phyloP scores from a whole-genome alignment of 2,113 vertebrate genomes.

The Pholis gunnellus region DNA sequence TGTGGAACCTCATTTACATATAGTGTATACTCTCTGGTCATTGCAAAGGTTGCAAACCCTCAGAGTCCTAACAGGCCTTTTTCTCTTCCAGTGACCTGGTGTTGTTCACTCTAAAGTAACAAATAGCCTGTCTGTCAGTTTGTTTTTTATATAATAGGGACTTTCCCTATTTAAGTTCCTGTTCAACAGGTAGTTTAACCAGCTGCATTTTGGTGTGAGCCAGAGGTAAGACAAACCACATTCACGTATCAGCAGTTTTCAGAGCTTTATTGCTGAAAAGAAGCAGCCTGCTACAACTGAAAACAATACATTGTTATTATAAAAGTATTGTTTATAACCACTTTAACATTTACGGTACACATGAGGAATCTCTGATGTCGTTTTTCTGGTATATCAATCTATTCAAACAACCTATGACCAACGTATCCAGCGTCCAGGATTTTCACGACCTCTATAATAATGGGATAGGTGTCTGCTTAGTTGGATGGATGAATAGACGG shows the following conservation, averaged over 20 bases:
- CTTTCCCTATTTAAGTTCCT: neutral
- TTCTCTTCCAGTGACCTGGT: neutral
- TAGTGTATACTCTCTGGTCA: neutral
- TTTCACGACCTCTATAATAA: neutral
- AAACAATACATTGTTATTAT: neutral
- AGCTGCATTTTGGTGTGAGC: neutral
- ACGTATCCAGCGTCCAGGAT: neutral
- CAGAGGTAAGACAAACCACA: neutral
- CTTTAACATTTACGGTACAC: neutral
- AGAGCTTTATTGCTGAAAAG: too few relatives aligned
- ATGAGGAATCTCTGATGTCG: neutral
- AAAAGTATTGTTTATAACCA: neutral
- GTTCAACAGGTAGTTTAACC: neutral
- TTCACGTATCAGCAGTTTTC: neutral
- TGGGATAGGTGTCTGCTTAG: neutral
- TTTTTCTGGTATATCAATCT: neutral
- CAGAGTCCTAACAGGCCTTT: neutral
- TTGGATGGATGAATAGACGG: neutral
- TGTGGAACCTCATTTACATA: neutral
- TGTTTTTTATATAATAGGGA: neutral
- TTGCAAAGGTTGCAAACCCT: too few relatives aligned
- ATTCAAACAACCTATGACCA: neutral
- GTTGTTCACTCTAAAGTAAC: neutral
- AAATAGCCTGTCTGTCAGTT: neutral
- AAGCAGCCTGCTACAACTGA: too few relatives aligned